Evolutionary conservation across 2,797 vertebrate genomes (phyloP).

Genomic region (Acipenser transmontanus): DNA sequence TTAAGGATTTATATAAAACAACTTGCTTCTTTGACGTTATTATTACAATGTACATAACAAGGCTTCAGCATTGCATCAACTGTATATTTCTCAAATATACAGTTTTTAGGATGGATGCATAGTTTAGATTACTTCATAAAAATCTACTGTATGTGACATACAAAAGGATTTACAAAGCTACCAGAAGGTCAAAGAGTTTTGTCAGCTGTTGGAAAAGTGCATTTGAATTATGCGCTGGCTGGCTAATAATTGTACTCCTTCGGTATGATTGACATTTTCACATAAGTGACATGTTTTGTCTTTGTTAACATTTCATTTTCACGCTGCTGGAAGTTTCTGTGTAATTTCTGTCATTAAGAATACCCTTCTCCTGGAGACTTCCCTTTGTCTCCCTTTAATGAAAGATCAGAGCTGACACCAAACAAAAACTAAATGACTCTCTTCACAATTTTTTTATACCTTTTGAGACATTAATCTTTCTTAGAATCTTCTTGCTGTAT

Average conservation of each 20-base stretch:
- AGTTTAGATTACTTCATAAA: too few species aligned
- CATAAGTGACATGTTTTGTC: conserved; percentile 44
- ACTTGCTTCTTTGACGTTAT: too few species aligned
- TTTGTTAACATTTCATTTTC: conserved; percentile 50
- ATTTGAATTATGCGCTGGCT: not conserved
- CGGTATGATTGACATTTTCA: conserved; percentile 48
- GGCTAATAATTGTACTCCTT: conserved; percentile 32
- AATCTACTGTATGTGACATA: too few species aligned
- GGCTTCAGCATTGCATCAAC: too few species aligned
- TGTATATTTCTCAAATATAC: too few species aligned
- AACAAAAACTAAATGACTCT: conserved; percentile 34
- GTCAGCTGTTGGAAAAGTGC: too few species aligned
- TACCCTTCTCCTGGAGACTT: conserved; percentile 6
- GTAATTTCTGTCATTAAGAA: not conserved
- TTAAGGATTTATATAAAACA: too few species aligned
- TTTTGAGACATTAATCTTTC: conserved; percentile 41
- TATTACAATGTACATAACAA: too few species aligned
- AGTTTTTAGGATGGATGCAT: too few species aligned
- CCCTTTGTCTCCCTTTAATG: conserved; percentile 31
- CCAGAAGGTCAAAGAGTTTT: too few species aligned
- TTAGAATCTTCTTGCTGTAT: conserved; percentile 31
- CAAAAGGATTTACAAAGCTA: too few species aligned
- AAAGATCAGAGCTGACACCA: conserved; percentile 49
- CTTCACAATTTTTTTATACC: conserved; percentile 48
- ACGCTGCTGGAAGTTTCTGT: conserved; percentile 30